phyloP scores from a whole-genome alignment of 2,797 vertebrate genomes.

The Enteromius paludinosus region DNA sequence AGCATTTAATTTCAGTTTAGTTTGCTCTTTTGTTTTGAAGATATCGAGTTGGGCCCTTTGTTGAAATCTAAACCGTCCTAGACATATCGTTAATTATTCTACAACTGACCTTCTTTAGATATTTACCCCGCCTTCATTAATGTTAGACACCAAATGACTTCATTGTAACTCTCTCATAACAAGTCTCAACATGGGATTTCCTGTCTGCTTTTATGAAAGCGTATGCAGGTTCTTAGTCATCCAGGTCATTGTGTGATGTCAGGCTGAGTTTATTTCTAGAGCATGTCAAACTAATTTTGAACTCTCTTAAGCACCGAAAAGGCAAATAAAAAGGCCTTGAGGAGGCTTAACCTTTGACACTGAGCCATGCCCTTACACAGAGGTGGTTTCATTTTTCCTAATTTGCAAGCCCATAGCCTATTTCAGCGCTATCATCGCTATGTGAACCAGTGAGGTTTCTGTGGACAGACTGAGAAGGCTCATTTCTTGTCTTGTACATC shows the following conservation, averaged over 20 bases:
- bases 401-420: background rate
- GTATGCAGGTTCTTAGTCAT: background rate
- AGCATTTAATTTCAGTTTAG: background rate
- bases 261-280: background rate
- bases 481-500: background rate
- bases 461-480: background rate
- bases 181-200: background rate
- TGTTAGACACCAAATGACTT: background rate
- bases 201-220: background rate
- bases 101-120: background rate
- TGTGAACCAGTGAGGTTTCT: background rate
- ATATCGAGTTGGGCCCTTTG: background rate
- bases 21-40: background rate
- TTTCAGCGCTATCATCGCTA: background rate
- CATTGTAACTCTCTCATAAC: background rate
- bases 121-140: background rate
- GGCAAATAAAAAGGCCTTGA: constrained; percentile 2
- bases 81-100: background rate
- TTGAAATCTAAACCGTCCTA: background rate
- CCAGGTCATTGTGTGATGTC: background rate
- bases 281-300: background rate
- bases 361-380: background rate
- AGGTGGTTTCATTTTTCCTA: background rate
- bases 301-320: background rate
- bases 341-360: background rate